These are phyloP conservation scores for Champsocephalus gunnari DNA, from an alignment of 2,797 vertebrate species.

Conservation along the genomic window DNA sequence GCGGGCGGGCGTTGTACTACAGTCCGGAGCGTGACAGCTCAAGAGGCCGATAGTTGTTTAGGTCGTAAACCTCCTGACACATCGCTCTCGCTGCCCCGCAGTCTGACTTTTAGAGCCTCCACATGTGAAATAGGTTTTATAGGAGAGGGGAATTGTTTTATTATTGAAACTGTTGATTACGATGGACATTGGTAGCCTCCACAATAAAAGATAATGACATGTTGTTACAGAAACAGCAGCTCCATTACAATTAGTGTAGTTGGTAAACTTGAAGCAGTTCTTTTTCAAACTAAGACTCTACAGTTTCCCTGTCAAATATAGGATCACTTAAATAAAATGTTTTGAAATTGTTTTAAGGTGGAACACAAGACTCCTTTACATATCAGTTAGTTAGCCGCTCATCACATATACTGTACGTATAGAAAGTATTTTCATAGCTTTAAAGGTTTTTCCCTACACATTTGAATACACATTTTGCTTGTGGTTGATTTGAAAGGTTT, in stretches of 20 bases:
- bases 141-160: slow-evolving; percentile 27
- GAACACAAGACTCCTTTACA: not conserved
- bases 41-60: slow-evolving; percentile 64
- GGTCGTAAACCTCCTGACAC: slow-evolving; percentile 71
- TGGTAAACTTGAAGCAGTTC: not conserved
- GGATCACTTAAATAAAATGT: not conserved
- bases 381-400: not conserved
- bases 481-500: too few species aligned
- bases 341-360: not conserved
- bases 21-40: slow-evolving; percentile 57
- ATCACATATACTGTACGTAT: not conserved
- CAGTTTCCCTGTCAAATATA: not conserved
- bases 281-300: not conserved
- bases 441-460: not conserved
- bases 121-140: slow-evolving; percentile 42
- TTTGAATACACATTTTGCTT: too few species aligned
- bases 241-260: not conserved
- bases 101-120: slow-evolving; percentile 40
- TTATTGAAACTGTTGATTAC: slow-evolving; percentile 39
- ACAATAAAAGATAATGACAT: not conserved
- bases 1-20: slow-evolving; percentile 35
- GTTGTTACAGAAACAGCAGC: not conserved
- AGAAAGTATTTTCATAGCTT: not conserved
- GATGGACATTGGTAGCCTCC: not conserved
- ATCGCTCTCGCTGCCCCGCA: slow-evolving; percentile 25